A percentile compares a stretch with the other conserved stretches of the same genome.
Evolutionary conservation across 2,113 vertebrate species (phyloP).

Genomic region (Pseudonaja textilis): DNA sequence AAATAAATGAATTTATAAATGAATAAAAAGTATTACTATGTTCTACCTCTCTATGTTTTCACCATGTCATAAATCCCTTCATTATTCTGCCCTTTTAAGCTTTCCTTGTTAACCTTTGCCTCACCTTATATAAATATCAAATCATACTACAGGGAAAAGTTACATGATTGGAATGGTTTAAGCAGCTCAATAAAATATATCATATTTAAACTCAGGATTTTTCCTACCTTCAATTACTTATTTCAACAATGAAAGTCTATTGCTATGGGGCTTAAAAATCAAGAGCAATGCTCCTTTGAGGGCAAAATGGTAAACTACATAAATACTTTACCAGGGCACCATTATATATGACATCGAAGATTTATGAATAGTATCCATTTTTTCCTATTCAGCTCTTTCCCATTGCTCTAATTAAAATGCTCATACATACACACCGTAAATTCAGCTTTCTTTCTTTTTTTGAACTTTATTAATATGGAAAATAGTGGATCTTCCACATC

Average conservation of each 20-base stretch:
- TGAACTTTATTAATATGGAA: neutral
- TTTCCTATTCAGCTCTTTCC: neutral
- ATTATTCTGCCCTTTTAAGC: neutral
- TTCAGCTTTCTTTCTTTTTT: neutral
- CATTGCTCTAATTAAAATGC: neutral
- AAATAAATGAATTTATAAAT: neutral
- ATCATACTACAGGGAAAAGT: neutral
- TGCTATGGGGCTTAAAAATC: neutral
- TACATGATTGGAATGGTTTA: neutral
- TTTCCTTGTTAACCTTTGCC: constrained; percentile 26
- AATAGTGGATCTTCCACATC: neutral
- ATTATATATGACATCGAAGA: neutral
- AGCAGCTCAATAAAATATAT: neutral
- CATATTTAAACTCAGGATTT: neutral
- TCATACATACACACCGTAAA: neutral
- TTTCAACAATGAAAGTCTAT: neutral
- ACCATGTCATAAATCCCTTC: neutral
- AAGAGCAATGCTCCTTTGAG: neutral
- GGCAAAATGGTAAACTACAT: neutral
- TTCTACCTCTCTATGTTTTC: neutral
- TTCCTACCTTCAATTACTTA: neutral
- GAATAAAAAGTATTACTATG: neutral
- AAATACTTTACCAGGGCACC: neutral
- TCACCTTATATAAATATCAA: constrained; percentile 37
- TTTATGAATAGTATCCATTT: neutral